Conservation (phyloP, 2,797 vertebrate genomes). For the Siniperca undulata region DNA sequence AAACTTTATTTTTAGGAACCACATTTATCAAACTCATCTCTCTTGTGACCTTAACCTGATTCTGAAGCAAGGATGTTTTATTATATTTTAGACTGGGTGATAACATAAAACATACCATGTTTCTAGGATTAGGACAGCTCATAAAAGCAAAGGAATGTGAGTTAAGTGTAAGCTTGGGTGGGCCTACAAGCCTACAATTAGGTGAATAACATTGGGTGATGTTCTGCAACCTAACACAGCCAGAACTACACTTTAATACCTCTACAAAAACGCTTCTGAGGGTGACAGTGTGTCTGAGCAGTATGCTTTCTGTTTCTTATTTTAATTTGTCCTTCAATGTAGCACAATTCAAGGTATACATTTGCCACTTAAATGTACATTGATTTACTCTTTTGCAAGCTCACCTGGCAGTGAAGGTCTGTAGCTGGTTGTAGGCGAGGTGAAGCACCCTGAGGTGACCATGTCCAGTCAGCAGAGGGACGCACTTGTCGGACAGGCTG, state of each 20-base stretch:
- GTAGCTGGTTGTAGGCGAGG: conserved; percentile 95
- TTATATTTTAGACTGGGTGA: not conserved
- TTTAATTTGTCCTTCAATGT: not conserved
- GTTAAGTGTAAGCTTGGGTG: not conserved
- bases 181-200: not conserved
- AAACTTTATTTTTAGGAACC: conserved; percentile 10
- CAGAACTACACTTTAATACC: not conserved
- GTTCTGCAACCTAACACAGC: not conserved
- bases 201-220: not conserved
- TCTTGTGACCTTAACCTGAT: conserved; percentile 2
- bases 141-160: conserved; percentile 1
- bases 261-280: not conserved
- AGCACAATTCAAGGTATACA: not conserved
- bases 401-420: conserved; percentile 96
- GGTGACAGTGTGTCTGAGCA: not conserved
- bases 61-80: not conserved
- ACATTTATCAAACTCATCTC: conserved; percentile 27
- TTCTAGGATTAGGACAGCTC: not conserved
- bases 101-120: not conserved
- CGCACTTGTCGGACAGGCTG: conserved; percentile 94
- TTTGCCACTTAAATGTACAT: not conserved
- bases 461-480: conserved; percentile 93
- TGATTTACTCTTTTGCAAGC: not conserved
- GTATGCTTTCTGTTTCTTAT: not conserved
- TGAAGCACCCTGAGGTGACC: conserved; percentile 92